phyloP scores from a whole-genome alignment of 1,140 invertebrate species.

The Lethocerus indicus region DNA sequence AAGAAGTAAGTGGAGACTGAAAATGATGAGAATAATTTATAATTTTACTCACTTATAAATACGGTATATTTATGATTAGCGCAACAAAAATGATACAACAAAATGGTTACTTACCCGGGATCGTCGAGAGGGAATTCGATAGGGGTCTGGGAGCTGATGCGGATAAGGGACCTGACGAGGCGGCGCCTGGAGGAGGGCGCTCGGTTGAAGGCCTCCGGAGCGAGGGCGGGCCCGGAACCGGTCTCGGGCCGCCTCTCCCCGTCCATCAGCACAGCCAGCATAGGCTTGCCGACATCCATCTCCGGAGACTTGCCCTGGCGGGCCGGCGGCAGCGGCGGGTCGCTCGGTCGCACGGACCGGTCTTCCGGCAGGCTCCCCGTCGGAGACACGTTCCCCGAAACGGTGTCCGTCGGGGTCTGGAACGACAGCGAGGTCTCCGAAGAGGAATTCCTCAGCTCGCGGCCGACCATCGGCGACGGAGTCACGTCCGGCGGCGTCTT shows the following conservation, averaged over 20 bases:
- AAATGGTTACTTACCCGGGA: neutral
- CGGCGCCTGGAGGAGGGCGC: slow-evolving; percentile 10
- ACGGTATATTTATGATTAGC: too few relatives aligned
- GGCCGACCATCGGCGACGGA: too few relatives aligned
- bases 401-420: slow-evolving; percentile 13
- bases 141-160: slow-evolving; percentile 14
- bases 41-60: too few relatives aligned
- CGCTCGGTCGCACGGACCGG: too few relatives aligned
- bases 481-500: slow-evolving; percentile 14
- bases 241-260: neutral
- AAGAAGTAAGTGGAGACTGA: too few relatives aligned
- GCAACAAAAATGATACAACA: too few relatives aligned
- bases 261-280: slow-evolving; percentile 10
- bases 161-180: slow-evolving; percentile 10
- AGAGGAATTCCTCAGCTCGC: slow-evolving; percentile 10
- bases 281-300: too few relatives aligned
- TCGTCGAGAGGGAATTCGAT: slow-evolving; percentile 7
- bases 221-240: neutral
- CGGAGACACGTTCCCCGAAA: slow-evolving; percentile 8
- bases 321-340: neutral
- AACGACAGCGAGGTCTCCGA: slow-evolving; percentile 12
- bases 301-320: too few relatives aligned
- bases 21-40: too few relatives aligned
- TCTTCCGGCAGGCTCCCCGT: slow-evolving; percentile 3
- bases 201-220: slow-evolving; percentile 1